Evolutionary conservation across 2,888 invertebrate genomes (phyloP).

Genomic region (Auanema sp.): DNA sequence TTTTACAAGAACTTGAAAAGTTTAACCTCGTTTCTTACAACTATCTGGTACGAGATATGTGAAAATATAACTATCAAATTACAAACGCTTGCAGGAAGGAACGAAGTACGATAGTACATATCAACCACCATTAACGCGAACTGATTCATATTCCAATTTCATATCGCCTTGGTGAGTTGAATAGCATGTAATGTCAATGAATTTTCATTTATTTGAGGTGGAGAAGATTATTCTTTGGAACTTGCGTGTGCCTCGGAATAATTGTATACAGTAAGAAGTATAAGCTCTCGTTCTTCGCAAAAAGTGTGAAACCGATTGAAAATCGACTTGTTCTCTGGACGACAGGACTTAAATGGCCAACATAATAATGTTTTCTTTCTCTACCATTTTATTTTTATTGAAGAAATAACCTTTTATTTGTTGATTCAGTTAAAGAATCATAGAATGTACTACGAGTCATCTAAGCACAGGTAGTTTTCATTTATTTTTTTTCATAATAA

Average conservation of each 20-base stretch:
- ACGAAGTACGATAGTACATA: too few species aligned
- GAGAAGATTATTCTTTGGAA: slow-evolving; percentile 30
- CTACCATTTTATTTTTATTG: slow-evolving; percentile 5
- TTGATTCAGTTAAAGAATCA: neutral
- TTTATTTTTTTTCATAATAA: neutral
- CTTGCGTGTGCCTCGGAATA: slow-evolving; percentile 29
- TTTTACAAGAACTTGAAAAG: slow-evolving; percentile 29
- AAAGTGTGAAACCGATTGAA: slow-evolving; percentile 28
- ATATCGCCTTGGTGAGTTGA: too few species aligned
- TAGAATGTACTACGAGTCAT: neutral
- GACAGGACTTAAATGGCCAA: slow-evolving; percentile 16
- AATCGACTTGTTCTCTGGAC: slow-evolving; percentile 20
- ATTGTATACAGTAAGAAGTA: slow-evolving; percentile 36
- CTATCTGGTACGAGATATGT: slow-evolving; percentile 19
- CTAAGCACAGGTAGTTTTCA: neutral
- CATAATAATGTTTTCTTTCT: slow-evolving; percentile 12
- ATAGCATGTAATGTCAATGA: too few species aligned
- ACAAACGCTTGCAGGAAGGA: too few species aligned
- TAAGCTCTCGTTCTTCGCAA: slow-evolving; percentile 29
- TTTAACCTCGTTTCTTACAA: slow-evolving; percentile 23
- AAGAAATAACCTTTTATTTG: neutral
- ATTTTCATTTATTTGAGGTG: slow-evolving; percentile 11
- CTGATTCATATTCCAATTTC: too few species aligned
- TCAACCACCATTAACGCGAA: too few species aligned
- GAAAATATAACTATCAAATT: too few species aligned